phyloP scores from a whole-genome alignment of 1,140 invertebrate species.

The Microvelia longipes region DNA sequence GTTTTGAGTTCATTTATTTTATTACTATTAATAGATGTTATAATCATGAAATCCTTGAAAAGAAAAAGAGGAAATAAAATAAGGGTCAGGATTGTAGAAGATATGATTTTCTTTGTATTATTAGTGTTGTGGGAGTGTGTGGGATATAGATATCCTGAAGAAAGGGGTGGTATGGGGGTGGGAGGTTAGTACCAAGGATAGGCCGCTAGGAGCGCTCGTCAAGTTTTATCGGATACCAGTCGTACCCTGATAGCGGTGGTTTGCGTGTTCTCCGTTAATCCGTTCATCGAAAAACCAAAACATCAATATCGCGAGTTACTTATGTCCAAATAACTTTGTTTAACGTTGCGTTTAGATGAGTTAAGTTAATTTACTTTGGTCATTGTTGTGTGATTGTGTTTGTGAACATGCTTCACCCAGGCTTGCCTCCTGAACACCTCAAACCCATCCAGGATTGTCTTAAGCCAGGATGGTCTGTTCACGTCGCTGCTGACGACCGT shows the following conservation, averaged over 20 bases:
- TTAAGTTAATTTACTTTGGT: neutral
- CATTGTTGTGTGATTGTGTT: neutral
- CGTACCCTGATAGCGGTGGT: neutral
- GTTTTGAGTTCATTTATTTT: too few relatives aligned
- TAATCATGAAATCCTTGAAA: too few relatives aligned
- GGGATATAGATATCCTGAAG: neutral
- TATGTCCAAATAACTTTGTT: too few relatives aligned
- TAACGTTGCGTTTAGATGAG: neutral
- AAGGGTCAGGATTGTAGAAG: too few relatives aligned
- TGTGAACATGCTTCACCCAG: neutral
- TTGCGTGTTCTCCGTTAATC: neutral
- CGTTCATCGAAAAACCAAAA: too few relatives aligned
- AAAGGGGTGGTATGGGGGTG: neutral
- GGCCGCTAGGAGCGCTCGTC: neutral
- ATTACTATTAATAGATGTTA: too few relatives aligned
- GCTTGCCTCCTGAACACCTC: slow-evolving; percentile 9
- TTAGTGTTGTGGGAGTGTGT: too few relatives aligned
- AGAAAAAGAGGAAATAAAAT: too few relatives aligned
- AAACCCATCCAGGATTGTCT: slow-evolving; percentile 20
- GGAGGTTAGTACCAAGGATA: neutral
- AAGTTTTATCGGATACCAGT: neutral
- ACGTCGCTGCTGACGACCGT: slow-evolving; percentile 50
- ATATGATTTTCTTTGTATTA: too few relatives aligned
- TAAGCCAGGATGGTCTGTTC: slow-evolving; percentile 48
- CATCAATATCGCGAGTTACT: neutral